Percentiles rank a stretch among this genome's conserved stretches.
phyloP scores from a whole-genome alignment of 2,797 vertebrate genomes.

The Hyperoplus immaculatus region DNA sequence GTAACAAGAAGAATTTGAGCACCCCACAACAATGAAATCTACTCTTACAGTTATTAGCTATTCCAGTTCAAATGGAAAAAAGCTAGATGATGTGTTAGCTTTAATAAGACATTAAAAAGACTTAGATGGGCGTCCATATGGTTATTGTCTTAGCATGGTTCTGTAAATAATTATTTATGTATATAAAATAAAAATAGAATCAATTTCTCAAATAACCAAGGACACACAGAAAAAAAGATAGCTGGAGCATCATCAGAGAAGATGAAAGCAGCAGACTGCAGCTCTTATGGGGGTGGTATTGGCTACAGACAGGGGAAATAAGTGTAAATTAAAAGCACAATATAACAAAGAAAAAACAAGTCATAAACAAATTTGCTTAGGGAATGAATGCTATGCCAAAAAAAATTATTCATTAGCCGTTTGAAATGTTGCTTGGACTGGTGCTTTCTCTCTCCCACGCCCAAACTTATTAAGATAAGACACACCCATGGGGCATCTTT shows the following conservation, averaged over 20 bases:
- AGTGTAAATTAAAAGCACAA: constrained; percentile 54
- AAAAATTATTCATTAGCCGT: constrained; percentile 66
- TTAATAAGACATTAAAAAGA: constrained; percentile 15
- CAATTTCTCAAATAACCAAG: background rate
- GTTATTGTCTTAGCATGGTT: constrained; percentile 10
- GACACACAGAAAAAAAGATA: constrained; percentile 1
- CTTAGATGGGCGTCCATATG: background rate
- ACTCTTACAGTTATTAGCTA: constrained; percentile 29
- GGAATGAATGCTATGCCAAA: constrained; percentile 55
- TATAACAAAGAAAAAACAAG: constrained; percentile 64
- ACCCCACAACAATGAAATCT: constrained; percentile 11
- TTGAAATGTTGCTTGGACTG: constrained; percentile 53
- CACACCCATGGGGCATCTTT: constrained; percentile 17
- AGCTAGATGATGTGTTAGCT: background rate
- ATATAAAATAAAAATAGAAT: background rate
- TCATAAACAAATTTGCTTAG: constrained; percentile 53
- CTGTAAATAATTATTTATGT: constrained; percentile 1
- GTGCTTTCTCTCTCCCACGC: constrained; percentile 8
- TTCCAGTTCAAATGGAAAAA: constrained; percentile 16
- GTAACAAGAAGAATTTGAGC: constrained; percentile 49
- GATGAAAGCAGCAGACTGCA: constrained; percentile 35
- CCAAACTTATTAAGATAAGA: constrained; percentile 37
- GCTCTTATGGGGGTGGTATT: constrained; percentile 45
- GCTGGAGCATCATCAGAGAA: constrained; percentile 28
- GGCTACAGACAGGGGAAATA: constrained; percentile 51